Percentiles rank a stretch among this genome's conserved stretches.
These are phyloP conservation scores for Tenodera sinensis DNA, from an alignment of 2,888 invertebrate genomes.

Conservation along the genomic window DNA sequence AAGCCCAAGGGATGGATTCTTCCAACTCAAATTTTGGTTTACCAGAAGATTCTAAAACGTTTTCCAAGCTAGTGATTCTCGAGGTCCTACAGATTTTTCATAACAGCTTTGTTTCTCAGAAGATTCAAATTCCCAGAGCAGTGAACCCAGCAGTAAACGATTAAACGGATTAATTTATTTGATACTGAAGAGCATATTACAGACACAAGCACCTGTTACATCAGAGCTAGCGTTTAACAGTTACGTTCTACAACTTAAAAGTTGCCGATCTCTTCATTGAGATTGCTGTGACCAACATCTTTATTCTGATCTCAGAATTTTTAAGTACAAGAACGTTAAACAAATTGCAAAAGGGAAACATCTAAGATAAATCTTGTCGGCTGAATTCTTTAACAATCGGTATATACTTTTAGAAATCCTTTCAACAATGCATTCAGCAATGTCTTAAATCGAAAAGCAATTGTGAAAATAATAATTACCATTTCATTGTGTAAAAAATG, in stretches of 20 bases:
- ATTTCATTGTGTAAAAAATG: too few relatives aligned
- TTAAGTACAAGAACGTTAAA: background rate
- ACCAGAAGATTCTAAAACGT: constrained; percentile 88
- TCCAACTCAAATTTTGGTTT: constrained; percentile 80
- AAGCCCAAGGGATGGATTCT: constrained; percentile 59
- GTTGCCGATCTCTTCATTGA: background rate
- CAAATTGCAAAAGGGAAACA: background rate
- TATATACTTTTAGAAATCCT: too few relatives aligned
- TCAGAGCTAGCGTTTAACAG: background rate
- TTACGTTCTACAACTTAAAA: background rate
- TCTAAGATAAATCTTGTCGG: background rate
- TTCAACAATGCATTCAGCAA: too few relatives aligned
- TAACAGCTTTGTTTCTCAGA: constrained; percentile 83
- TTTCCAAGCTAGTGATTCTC: constrained; percentile 86
- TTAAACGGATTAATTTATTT: constrained; percentile 55
- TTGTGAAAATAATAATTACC: too few relatives aligned
- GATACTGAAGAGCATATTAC: background rate
- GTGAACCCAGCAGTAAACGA: constrained; percentile 71
- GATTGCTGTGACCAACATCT: background rate
- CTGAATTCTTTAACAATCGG: too few relatives aligned
- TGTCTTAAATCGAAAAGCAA: too few relatives aligned
- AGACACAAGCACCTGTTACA: background rate
- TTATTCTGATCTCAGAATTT: background rate
- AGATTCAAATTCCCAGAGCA: constrained; percentile 86
- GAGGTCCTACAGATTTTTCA: constrained; percentile 84